Conservation (phyloP, 1,140 invertebrate genomes). For the Diorhabda elongata region DNA sequence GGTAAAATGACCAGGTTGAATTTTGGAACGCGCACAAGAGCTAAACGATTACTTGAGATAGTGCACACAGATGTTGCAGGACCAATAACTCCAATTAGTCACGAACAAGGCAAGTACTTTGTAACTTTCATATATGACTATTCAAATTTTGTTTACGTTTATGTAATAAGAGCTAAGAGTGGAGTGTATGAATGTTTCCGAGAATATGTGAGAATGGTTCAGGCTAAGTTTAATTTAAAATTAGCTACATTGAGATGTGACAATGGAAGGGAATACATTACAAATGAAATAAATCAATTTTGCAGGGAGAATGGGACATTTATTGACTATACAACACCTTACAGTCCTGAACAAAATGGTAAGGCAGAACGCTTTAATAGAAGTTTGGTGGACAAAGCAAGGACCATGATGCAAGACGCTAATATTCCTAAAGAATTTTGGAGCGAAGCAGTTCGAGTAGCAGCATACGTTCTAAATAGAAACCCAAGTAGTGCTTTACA, state of each 20-base stretch:
- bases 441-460: constrained; percentile 25
- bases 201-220: neutral
- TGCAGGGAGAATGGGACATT: constrained; percentile 31
- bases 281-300: constrained; percentile 30
- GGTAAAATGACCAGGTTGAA: constrained; percentile 34
- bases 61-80: neutral
- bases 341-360: constrained; percentile 53
- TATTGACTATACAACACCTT: constrained; percentile 35
- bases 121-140: constrained; percentile 37
- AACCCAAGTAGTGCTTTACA: neutral
- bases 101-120: constrained; percentile 41
- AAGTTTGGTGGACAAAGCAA: constrained; percentile 47
- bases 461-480: constrained; percentile 1
- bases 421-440: constrained; percentile 26
- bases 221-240: no score
- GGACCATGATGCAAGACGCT: constrained; percentile 34
- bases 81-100: constrained; percentile 33
- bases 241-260: constrained; percentile 17
- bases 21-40: constrained; percentile 30
- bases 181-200: constrained; percentile 21
- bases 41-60: constrained; percentile 22
- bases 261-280: constrained; percentile 33
- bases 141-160: constrained; percentile 21
- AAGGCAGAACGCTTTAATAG: constrained; percentile 49
- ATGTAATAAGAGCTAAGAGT: neutral